Conservation (phyloP, 2,113 vertebrate genomes). For the Glaucomys volans region DNA sequence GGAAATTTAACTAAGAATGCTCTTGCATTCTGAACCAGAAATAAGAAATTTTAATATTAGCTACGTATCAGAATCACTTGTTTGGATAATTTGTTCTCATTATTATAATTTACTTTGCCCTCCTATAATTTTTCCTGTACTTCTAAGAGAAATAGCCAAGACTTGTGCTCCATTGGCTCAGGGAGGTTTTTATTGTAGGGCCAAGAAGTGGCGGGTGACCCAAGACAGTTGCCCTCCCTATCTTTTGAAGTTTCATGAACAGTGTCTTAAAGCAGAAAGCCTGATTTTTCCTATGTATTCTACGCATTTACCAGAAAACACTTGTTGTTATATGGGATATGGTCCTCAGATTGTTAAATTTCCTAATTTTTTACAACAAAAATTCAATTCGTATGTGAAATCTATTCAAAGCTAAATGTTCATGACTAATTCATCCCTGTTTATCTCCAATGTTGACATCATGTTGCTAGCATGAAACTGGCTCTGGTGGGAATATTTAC, state of each 20-base stretch:
- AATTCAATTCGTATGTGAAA: neutral
- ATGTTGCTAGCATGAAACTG: neutral
- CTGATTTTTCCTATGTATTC: neutral
- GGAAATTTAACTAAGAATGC: neutral
- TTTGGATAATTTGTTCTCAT: neutral
- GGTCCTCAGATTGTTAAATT: neutral
- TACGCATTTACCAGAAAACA: neutral
- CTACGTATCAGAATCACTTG: neutral
- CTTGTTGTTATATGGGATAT: neutral
- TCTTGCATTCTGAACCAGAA: neutral
- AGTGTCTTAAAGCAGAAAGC: neutral
- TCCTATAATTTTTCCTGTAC: neutral
- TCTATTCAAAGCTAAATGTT: neutral
- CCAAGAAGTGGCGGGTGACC: neutral
- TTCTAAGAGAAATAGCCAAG: neutral
- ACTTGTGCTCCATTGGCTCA: neutral
- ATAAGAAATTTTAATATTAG: neutral
- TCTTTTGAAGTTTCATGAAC: neutral
- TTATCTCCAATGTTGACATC: neutral
- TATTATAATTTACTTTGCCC: neutral
- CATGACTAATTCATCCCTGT: neutral
- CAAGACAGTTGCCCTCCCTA: neutral
- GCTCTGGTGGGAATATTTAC: neutral
- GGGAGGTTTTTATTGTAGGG: neutral
- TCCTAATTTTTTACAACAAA: neutral